Base-by-base conservation (phyloP, 2,888 invertebrate genomes). In the Drosophila kambysellisi region DNA sequence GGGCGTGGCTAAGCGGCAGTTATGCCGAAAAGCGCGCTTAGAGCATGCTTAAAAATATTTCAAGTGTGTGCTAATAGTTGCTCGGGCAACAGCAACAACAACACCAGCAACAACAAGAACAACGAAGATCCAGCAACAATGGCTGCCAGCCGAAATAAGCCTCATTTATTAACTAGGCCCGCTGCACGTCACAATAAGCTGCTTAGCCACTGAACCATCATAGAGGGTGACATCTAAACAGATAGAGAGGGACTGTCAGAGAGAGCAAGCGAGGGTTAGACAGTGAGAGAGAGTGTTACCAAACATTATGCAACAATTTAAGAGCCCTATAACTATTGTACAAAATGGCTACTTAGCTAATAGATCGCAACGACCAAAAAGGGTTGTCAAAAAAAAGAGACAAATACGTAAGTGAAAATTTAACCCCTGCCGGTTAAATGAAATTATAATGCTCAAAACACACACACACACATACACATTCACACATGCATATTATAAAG, bases 261-360 rank as follows among this genome's bases (percentile, higher is more conserved):
- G 32, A 20, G 37, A 30, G 12, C 25, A 25, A 25, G 25, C 25
- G 25, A 25, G 25, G 20, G 20, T 25, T 25, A 25, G 30, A 29
- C 17, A 39, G 60, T 11, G 68, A 33, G 74, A 29, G 53, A 59
- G 46, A 43, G 74, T 41, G 54, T 8, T 53, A 51, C 50, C n/a
- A 43, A 41, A 58, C 51, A 82, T 82, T 89, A 87, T 89, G 88
- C 88, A 89, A 89, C 79, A 80, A 75, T 75, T 60, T 52, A 54
- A 61, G 63, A 64, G 25, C 39, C 35, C 60, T 53, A 57, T 56
- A 70, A 84, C 83, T 89, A 76, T 70, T 65, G 68, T 71, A 80
- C 91, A 91, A 91, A 91, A 91, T 91, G 91, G 91, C 92, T 86
- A 87, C 90, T 85, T 87, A 88, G 79, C 78, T 81, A 81, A 76